A percentile compares a stretch with the other conserved stretches of the same genome.
Conservation (phyloP, 2,888 invertebrate genomes). For the Rhopalosiphum nymphaeae region DNA sequence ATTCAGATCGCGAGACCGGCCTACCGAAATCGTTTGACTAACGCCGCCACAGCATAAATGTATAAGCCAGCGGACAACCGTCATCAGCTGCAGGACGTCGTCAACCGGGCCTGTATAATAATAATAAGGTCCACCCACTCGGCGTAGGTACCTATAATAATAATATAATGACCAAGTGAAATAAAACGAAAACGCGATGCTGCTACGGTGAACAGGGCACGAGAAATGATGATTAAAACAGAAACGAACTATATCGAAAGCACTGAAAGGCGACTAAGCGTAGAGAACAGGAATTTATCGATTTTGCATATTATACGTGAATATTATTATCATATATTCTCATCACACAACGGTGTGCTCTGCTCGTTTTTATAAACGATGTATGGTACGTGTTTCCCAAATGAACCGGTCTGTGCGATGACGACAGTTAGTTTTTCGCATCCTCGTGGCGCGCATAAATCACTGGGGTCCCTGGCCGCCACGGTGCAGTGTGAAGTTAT, state of each 20-base stretch:
- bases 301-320: not conserved
- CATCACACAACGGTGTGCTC: not conserved
- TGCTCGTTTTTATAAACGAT: not conserved
- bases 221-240: not conserved
- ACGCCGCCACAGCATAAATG: not conserved
- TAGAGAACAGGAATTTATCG: not conserved
- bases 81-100: not conserved
- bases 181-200: not conserved
- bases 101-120: not conserved
- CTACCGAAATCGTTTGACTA: slow-evolving; percentile 9
- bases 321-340: not conserved
- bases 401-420: not conserved
- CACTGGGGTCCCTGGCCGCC: not conserved
- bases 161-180: not conserved
- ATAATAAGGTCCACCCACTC: not conserved
- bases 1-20: not conserved
- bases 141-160: not conserved
- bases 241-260: not conserved
- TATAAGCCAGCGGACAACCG: not conserved
- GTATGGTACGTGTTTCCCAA: not conserved
- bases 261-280: not conserved
- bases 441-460: not conserved
- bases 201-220: no score
- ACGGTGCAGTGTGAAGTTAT: not conserved
- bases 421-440: not conserved